These are phyloP conservation scores for Protomyctophum bolini DNA, from an alignment of 2,113 vertebrate species.

Conservation along the genomic window DNA sequence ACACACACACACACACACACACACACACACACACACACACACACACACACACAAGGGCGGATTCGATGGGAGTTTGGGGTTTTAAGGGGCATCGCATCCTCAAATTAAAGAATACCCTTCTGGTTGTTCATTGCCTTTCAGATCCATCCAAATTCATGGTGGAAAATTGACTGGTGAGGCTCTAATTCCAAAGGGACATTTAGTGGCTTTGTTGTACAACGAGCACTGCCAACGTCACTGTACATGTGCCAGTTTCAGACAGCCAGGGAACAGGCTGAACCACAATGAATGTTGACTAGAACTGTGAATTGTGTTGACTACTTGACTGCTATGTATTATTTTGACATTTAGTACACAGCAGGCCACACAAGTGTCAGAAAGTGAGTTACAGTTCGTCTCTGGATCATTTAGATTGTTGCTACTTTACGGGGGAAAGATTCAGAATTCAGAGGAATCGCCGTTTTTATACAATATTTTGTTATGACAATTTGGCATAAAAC, in stretches of 20 bases:
- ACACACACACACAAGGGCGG: not conserved
- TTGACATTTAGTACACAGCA: constrained; percentile 19
- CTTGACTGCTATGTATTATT: constrained; percentile 10
- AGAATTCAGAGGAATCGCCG: no score
- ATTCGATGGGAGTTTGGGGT: constrained; percentile 2
- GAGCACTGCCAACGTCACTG: not conserved
- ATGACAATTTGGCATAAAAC: no score
- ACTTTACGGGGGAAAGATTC: constrained; percentile 14
- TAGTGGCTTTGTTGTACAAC: constrained; percentile 27
- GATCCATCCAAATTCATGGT: constrained; percentile 19
- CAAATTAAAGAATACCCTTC: constrained; percentile 4
- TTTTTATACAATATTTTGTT: no score
- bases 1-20: not conserved
- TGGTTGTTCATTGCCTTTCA: constrained; percentile 24
- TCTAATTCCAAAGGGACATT: constrained; percentile 30
- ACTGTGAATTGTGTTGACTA: constrained; percentile 2
- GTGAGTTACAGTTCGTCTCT: not conserved
- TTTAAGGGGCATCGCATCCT: constrained; percentile 12
- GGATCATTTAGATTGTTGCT: no score
- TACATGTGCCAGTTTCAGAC: not conserved
- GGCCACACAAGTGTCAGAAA: no score
- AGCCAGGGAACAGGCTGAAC: not conserved
- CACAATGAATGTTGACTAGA: constrained; percentile 15
- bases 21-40: constrained; percentile 4
- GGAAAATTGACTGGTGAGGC: constrained; percentile 6